Evolutionary conservation across 2,113 vertebrate genomes (phyloP), one percentile per base, ranked within the genome.

Genomic region (Calidris pugnax): DNA sequence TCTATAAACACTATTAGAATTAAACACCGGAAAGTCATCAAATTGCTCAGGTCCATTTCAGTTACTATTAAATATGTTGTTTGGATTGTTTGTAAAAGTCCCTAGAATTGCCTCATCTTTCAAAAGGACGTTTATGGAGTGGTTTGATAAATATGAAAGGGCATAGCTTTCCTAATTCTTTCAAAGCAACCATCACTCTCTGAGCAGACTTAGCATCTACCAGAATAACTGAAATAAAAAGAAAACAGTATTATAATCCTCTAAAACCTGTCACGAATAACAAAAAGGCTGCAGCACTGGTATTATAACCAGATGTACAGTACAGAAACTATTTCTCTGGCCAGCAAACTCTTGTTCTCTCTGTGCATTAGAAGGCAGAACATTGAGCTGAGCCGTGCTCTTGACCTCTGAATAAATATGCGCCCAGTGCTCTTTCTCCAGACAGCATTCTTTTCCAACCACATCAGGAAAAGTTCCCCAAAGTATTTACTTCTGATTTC

Each of bases 401-500:
- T 84, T 93, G 93, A 89, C 93, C 92, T 92, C n/a, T 37, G 57
- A 81, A 94, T 85, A 89, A 96, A 85, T 71, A 45, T n/a, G 43
- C 26, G 1, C 57, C 72, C 45, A n/a, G 39, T 33, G 66, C 50
- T 79, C 47, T 85, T 94, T 91, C 77, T 94, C 74, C 91, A 96
- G 77, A 67, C 68, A 75, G 27, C 69, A 41, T 91, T 94, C 74
- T 87, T 79, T 89, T 67, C 76, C 74, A 92, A 60, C 77, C 91
- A 77, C 96, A 97, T 95, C 96, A 97, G 85, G 90, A 93, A 72
- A 95, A 76, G 85, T 93, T 94, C 90, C 88, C 91, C 41, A 10
- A 94, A 91, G 94, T 85, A 95, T 95, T 96, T 96, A 82, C 78
- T 97, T 93, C 86, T 96, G 85, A 94, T 90, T 93, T 85, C 55